Evolutionary conservation across 2,113 vertebrate genomes (phyloP).

Genomic region (Thamnophis sirtalis): DNA sequence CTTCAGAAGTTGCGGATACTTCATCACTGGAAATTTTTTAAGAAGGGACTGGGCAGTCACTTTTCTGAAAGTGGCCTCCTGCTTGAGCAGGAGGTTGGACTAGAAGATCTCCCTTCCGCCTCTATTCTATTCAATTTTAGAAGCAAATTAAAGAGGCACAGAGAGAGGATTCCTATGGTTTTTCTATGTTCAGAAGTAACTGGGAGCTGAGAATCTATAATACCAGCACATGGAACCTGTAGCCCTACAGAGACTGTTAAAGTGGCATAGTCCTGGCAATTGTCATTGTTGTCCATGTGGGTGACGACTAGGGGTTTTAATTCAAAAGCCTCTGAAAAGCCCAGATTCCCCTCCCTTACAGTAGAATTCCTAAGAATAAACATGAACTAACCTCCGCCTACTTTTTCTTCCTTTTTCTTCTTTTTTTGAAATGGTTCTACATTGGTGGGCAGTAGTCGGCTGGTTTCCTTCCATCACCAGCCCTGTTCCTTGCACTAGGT

Average conservation of each 20-base stretch:
- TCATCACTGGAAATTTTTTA: no score
- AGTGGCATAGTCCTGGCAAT: background rate
- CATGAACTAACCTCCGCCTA: background rate
- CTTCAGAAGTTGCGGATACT: no score
- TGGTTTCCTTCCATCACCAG: background rate
- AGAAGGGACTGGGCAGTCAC: no score
- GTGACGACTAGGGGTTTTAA: background rate
- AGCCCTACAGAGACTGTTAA: background rate
- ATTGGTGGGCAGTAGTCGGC: background rate
- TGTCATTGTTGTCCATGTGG: background rate
- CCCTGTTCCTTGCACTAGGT: background rate
- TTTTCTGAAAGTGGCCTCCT: no score
- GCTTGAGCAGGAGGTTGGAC: no score
- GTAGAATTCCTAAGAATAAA: background rate
- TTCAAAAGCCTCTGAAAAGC: background rate
- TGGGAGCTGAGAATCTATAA: background rate
- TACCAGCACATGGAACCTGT: background rate
- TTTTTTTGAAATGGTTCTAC: background rate
- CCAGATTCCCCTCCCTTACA: background rate
- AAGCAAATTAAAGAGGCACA: background rate
- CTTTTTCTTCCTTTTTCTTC: no score
- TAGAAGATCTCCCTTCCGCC: no score
- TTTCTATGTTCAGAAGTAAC: background rate
- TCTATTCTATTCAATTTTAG: background rate
- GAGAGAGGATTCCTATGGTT: background rate